Conservation (phyloP, 2,888 invertebrate species). For the Cosmia pyralina region DNA sequence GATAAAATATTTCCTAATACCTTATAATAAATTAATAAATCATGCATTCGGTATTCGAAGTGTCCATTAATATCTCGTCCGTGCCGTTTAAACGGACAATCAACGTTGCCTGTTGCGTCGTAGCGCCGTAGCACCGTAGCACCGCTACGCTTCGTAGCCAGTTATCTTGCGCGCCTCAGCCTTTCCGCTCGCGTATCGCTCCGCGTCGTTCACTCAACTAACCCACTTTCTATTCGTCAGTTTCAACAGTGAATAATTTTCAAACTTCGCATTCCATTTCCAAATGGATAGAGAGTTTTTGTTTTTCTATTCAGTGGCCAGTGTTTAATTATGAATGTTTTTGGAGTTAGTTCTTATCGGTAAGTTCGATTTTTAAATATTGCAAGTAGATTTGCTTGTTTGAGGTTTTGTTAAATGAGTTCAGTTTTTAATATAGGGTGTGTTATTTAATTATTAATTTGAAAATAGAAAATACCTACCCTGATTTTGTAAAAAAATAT, state of each 20-base stretch:
- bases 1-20: neutral
- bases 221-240: conserved; percentile 74
- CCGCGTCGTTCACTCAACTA: conserved; percentile 70
- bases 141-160: conserved; percentile 80
- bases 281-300: conserved; percentile 68
- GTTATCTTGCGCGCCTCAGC: conserved; percentile 82
- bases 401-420: conserved; percentile 13
- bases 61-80: conserved; percentile 51
- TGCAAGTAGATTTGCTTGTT: conserved; percentile 29
- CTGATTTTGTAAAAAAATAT: neutral
- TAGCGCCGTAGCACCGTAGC: conserved; percentile 75
- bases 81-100: conserved; percentile 43
- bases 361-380: conserved; percentile 65
- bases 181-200: conserved; percentile 82
- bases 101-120: conserved; percentile 83
- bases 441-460: conserved; percentile 23
- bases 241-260: conserved; percentile 65
- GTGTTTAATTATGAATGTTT: conserved; percentile 71
- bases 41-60: conserved; percentile 24
- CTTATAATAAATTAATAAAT: conserved; percentile 3
- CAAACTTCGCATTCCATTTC: conserved; percentile 63
- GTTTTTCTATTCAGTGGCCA: conserved; percentile 63
- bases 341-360: conserved; percentile 67
- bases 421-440: conserved; percentile 1
- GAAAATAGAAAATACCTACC: neutral